Evolutionary conservation across 1,140 invertebrate species (phyloP).

Genomic region (Chironomus striatipennis): DNA sequence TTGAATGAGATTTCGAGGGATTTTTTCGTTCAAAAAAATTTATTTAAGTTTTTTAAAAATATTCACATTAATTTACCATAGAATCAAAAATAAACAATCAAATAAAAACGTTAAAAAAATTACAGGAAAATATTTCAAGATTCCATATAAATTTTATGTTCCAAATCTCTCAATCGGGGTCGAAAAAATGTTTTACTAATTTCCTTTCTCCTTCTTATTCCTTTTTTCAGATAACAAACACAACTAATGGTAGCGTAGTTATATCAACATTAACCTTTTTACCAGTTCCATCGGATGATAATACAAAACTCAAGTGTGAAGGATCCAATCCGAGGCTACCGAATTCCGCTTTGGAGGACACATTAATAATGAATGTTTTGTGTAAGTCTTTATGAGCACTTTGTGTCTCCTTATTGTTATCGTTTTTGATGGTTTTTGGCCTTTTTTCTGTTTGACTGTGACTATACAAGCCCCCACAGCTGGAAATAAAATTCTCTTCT

Average conservation of each 20-base stretch:
- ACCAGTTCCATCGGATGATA: conserved; percentile 73
- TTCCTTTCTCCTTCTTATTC: not conserved
- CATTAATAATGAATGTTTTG: conserved; percentile 71
- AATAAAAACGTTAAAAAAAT: not conserved
- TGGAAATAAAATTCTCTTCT: not conserved
- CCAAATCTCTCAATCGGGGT: no score
- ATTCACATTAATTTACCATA: no score
- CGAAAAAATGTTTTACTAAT: not conserved
- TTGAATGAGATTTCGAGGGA: no score
- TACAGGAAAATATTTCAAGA: no score
- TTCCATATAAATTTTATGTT: not conserved
- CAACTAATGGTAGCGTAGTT: conserved; percentile 57
- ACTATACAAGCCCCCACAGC: not conserved
- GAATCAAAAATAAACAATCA: no score
- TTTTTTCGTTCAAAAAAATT: no score
- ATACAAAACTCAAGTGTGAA: conserved; percentile 69
- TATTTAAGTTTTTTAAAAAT: no score
- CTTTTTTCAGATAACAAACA: conserved; percentile 49
- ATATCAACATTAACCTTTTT: conserved; percentile 69
- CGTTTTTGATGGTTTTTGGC: not conserved
- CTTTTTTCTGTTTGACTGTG: not conserved
- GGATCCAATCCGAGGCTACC: conserved; percentile 71
- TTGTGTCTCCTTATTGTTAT: conserved; percentile 11
- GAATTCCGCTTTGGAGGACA: conserved; percentile 64
- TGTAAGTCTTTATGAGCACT: conserved; percentile 55